Conservation (phyloP, 2,113 vertebrate species). For the Drymodes brunneopygia region DNA sequence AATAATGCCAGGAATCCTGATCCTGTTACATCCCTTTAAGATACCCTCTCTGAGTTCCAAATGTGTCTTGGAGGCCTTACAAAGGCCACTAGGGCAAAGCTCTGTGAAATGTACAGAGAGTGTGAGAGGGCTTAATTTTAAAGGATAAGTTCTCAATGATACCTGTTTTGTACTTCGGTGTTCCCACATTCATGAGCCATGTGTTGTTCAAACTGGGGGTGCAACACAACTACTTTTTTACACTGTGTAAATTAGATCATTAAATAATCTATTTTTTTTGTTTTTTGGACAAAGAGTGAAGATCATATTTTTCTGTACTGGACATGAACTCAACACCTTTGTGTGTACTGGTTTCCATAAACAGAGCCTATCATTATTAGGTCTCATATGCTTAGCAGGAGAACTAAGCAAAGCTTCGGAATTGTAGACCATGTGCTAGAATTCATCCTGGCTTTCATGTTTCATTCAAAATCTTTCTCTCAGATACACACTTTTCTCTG, state of each 20-base stretch:
- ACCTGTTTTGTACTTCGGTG: not conserved
- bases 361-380: not conserved
- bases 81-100: not conserved
- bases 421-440: not conserved
- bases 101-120: not conserved
- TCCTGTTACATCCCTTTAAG: not conserved
- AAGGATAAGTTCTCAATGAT: not conserved
- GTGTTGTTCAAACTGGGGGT: not conserved
- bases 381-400: not conserved
- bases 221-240: not conserved
- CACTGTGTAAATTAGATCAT: not conserved
- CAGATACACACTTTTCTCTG: not conserved
- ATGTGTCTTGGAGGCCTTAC: not conserved
- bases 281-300: not conserved
- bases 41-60: not conserved
- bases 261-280: fast-evolving
- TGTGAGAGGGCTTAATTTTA: not conserved
- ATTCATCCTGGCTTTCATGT: not conserved
- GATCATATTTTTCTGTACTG: not conserved
- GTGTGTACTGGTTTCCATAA: not conserved
- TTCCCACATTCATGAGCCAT: not conserved
- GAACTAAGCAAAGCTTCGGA: not conserved
- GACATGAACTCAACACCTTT: not conserved
- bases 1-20: not conserved
- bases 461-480: not conserved